Evolutionary conservation across 2,888 invertebrate species (phyloP), one percentile per base, ranked within the genome.

Genomic region (Tetragonula carbonaria): DNA sequence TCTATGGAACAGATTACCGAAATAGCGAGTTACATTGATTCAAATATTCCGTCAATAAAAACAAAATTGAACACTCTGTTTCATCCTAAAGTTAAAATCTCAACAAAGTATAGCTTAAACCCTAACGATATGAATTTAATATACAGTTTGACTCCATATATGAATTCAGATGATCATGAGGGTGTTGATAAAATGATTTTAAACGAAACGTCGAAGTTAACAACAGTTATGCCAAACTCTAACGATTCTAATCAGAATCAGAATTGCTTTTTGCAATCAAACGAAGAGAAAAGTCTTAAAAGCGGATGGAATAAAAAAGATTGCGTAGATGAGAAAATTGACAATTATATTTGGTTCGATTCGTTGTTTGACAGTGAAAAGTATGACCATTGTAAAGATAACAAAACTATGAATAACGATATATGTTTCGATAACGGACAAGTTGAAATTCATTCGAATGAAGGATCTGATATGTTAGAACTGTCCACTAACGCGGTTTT

Each of bases 71-170:
- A 86, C n/a, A 71, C 77, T 18, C 51, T 93, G 3, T 91, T 91
- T 5, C 82, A 86, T 23, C 90, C 90, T 0, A 89, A 51, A 38
- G 5, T 66, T 16, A 13, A 91, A 50, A 80, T 86, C 21, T 91
- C 93, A 13, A 79, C 82, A 0, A 93, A 94, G 45, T 94, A 94
- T 53, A 92, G 90, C 81, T 85, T 94, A 14, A 90, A 92, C 72
- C 82, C 91, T 1, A 78, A 85, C 3, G 91, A 91, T 21, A 92
- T 94, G 92, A 91, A 82, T 51, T 80, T 90, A 4, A 90, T 94
- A 51, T 94, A 94, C 68, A 94, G 94, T 50, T 78, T 94, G 5
- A 92, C 93, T 2, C 93, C 93, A 2, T 84, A 86, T 13, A 80
- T 83, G 0, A 88, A 87, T 23, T 21, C 63, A 2, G 81, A 82